phyloP scores from a whole-genome alignment of 2,113 vertebrate genomes.

The Arizona elegans region DNA sequence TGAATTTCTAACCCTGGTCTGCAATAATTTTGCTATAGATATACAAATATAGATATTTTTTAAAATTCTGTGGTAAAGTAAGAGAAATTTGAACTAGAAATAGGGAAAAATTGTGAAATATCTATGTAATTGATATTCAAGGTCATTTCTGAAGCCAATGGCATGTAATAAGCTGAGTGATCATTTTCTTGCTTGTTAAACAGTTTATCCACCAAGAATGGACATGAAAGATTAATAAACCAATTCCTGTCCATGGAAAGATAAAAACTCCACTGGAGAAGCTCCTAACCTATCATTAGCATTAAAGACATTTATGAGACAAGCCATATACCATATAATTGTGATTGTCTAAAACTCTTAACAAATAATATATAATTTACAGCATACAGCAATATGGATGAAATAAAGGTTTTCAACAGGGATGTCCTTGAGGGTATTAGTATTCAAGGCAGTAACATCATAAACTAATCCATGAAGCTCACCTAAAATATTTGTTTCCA shows the following conservation, averaged over 20 bases:
- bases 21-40: not conserved
- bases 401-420: not conserved
- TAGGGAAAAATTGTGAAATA: not conserved
- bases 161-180: not conserved
- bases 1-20: not conserved
- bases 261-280: not conserved
- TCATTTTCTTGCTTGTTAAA: not conserved
- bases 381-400: not conserved
- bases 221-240: not conserved
- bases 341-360: not conserved
- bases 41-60: not conserved
- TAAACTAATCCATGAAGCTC: not conserved
- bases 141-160: not conserved
- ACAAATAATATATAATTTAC: not conserved
- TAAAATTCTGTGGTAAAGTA: not conserved
- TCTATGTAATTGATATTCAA: not conserved
- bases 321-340: not conserved
- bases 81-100: not conserved
- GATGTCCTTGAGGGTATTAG: not conserved
- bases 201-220: not conserved
- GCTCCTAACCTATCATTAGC: not conserved
- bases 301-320: not conserved
- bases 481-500: not conserved
- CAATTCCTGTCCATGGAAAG: not conserved
- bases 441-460: not conserved